Evolutionary conservation across 2,797 vertebrate genomes (phyloP).

Genomic region (Anolis apletophallus): DNA sequence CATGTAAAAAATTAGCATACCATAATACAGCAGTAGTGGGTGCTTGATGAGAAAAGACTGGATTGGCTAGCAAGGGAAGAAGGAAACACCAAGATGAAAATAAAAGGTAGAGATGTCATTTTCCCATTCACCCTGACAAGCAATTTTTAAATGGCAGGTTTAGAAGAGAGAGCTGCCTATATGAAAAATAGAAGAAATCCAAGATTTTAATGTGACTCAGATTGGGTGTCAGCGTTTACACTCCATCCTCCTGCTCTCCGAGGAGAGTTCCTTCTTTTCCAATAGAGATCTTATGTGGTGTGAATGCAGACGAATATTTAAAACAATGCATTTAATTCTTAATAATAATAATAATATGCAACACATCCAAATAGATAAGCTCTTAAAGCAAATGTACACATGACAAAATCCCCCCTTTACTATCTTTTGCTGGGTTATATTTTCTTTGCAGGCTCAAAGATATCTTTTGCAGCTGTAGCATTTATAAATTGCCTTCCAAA

Average conservation of each 20-base stretch:
- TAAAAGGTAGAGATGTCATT: not conserved
- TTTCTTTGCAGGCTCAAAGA: not conserved
- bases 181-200: not conserved
- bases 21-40: no score
- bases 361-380: not conserved
- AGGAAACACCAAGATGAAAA: not conserved
- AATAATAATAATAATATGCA: no score
- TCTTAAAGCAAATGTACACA: not conserved
- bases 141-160: not conserved
- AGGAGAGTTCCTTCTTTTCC: conserved; percentile 8
- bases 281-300: not conserved
- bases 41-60: not conserved
- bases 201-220: not conserved
- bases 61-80: not conserved
- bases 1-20: not conserved
- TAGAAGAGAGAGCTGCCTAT: not conserved
- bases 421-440: conserved; percentile 20
- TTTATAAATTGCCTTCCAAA: not conserved
- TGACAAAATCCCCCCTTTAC: conserved; percentile 4
- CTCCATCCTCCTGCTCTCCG: not conserved
- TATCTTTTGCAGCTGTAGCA: not conserved
- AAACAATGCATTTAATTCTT: not conserved
- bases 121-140: not conserved
- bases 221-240: not conserved
- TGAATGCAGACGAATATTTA: not conserved